Evolutionary conservation across 2,888 invertebrate species (phyloP), one percentile per base, ranked within the genome.

Genomic region (Phorcus lineatus): DNA sequence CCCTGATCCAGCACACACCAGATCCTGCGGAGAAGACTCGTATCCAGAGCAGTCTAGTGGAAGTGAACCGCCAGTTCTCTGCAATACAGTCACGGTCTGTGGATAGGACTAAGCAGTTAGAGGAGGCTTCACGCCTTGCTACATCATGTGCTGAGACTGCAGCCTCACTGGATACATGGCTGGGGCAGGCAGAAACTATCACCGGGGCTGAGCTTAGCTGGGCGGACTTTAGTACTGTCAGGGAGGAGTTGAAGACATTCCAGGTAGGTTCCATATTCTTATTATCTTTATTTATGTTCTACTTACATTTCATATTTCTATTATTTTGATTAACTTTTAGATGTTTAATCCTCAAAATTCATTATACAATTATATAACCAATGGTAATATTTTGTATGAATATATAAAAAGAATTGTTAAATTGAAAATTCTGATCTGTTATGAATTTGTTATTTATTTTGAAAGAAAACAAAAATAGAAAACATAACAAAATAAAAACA

Each of bases 51-150:
- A 83, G 86, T 11, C 84, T 91, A 2, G 87, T 89, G 2, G 87
- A 88, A 70, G 85, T 88, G 55, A 90, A 89, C 83, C 81, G 86
- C 36, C 86, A 88, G 79, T 91, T 90, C 91, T 81, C 87, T 19
- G 79, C 86, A 7, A 82, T 91, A 16, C 89, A 90, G 83, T 83
- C 87, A 0, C 80, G 83, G 74, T 83, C 88, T 1, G 88, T 86
- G 4, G 86, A 88, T 76, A 88, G 86, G 66, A 84, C 88, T 4
- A 84, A 81, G n/a, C 87, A 89, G 52, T 85, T 91, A 53, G 81
- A 86, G 22, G 90, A 91, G 80, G 90, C 90, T 6, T 86, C 86
- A 28, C 87, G 87, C 7, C 79, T 91, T 19, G 81, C 86, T 36
- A 83, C 81, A 36, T 84, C 84, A 9, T 90, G 91, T 80, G 84